phyloP scores from a whole-genome alignment of 2,888 invertebrate species.

The Apodemia zela region DNA sequence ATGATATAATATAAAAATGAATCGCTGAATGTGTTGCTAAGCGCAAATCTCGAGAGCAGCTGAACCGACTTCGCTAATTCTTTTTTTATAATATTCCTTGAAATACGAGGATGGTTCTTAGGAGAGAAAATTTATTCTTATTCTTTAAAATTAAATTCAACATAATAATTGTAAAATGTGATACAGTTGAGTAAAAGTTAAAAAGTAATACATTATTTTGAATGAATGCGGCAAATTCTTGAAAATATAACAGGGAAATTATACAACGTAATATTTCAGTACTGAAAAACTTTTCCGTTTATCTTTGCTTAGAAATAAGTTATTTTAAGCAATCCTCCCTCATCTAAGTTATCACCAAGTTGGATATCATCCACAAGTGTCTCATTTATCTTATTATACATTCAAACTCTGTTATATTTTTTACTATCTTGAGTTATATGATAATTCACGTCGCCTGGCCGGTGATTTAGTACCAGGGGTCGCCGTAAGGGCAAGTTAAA shows the following conservation, averaged over 20 bases:
- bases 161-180: conserved; percentile 35
- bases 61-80: too few species aligned
- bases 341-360: conserved; percentile 14
- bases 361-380: conserved; percentile 13
- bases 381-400: conserved; percentile 14
- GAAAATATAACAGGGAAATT: conserved; percentile 19
- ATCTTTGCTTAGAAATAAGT: conserved; percentile 12
- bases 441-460: conserved; percentile 61
- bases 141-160: background rate
- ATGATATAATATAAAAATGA: too few species aligned
- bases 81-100: too few species aligned
- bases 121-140: too few species aligned
- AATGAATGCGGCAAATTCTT: conserved; percentile 4
- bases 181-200: background rate
- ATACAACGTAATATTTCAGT: background rate
- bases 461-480: conserved; percentile 65
- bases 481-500: conserved; percentile 48
- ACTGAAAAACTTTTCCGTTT: conserved; percentile 15
- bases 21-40: too few species aligned
- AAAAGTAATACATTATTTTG: conserved; percentile 13
- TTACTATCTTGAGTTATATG: conserved; percentile 70
- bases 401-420: conserved; percentile 42
- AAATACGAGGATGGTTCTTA: too few species aligned
- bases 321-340: conserved; percentile 12
- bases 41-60: too few species aligned